A percentile compares a stretch with the other conserved stretches of the same genome.
Evolutionary conservation across 1,140 invertebrate species (phyloP).

Genomic region (Alviniconcha marisindica): DNA sequence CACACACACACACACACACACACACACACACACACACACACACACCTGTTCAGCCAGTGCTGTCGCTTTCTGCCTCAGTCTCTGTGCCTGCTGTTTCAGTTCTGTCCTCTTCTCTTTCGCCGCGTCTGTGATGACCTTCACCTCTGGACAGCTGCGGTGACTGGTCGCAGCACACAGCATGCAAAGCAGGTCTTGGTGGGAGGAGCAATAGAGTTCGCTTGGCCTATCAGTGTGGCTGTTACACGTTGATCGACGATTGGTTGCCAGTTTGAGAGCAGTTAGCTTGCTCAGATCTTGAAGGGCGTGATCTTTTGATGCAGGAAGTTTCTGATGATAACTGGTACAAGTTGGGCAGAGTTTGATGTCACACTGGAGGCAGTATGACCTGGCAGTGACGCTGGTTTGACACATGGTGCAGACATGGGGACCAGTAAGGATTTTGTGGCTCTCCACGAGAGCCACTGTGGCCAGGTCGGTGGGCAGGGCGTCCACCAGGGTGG

Average conservation of each 20-base stretch:
- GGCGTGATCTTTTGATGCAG: background rate
- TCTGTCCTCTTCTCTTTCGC: background rate
- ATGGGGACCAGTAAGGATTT: background rate
- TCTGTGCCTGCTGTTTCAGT: background rate
- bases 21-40: no score
- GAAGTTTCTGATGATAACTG: background rate
- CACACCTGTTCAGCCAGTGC: background rate
- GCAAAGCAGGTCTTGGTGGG: background rate
- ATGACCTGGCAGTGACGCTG: background rate
- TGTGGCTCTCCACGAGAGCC: background rate
- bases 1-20: no score
- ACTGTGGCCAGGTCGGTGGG: slow-evolving; percentile 2
- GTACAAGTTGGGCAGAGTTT: slow-evolving; percentile 7
- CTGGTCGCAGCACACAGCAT: background rate
- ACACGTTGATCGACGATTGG: background rate
- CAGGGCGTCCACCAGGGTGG: slow-evolving; percentile 27
- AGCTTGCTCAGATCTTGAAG: background rate
- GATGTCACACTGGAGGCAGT: background rate
- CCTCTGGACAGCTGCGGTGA: background rate
- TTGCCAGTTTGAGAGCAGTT: background rate
- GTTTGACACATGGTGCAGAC: background rate
- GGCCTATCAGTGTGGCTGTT: background rate
- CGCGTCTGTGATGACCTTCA: background rate
- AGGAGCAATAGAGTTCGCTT: background rate
- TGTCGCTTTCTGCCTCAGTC: background rate